Percentiles rank a stretch among this genome's conserved stretches.
Conservation (phyloP, 2,797 vertebrate species). For the Karalla daura region DNA sequence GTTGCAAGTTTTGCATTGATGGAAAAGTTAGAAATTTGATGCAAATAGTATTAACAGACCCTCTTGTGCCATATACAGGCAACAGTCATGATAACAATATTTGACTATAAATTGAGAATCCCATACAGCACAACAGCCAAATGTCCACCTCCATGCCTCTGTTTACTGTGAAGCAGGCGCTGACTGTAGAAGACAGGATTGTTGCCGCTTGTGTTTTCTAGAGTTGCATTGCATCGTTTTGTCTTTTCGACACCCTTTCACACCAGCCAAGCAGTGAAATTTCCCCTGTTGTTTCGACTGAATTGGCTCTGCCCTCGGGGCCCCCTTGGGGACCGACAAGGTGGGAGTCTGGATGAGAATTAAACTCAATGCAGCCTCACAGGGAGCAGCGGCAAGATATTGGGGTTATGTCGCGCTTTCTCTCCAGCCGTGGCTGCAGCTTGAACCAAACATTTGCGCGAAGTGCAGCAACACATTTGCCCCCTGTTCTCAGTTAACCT, state of each 20-base stretch:
- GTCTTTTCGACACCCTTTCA: conserved; percentile 5
- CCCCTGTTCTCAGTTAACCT: conserved; percentile 23
- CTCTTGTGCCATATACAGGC: background rate
- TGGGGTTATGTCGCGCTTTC: conserved; percentile 10
- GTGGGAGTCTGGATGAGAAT: conserved; percentile 38
- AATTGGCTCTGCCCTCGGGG: conserved; percentile 34
- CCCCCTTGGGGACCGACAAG: conserved; percentile 37
- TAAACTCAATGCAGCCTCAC: conserved; percentile 19
- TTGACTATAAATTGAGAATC: background rate
- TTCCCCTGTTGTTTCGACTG: conserved; percentile 36
- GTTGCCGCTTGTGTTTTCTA: background rate
- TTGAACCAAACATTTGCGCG: conserved; percentile 2
- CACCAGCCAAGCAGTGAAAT: conserved; percentile 9
- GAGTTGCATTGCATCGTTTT: conserved; percentile 10
- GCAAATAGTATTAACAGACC: background rate
- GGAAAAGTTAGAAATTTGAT: background rate
- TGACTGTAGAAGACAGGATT: background rate
- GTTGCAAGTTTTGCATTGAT: background rate
- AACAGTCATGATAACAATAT: background rate
- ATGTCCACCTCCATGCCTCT: no score
- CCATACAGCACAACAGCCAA: background rate
- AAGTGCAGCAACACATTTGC: background rate
- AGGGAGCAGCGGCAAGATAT: conserved; percentile 9
- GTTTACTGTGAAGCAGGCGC: background rate
- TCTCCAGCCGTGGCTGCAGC: conserved; percentile 16